Evolutionary conservation across 1,140 invertebrate genomes (phyloP).

Genomic region (Eueides isabella): DNA sequence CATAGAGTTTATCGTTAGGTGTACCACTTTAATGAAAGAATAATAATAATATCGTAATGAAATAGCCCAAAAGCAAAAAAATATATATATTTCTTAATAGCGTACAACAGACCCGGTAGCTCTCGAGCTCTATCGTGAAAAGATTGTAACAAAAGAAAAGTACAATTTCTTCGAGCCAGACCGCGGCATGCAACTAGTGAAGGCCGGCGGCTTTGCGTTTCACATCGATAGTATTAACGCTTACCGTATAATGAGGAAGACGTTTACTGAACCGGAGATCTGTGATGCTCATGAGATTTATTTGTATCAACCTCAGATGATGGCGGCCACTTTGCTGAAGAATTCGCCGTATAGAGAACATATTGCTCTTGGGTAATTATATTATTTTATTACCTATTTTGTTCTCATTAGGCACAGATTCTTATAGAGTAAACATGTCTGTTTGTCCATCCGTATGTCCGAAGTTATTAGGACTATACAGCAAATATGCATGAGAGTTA

Average conservation of each 20-base stretch:
- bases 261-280: conserved; percentile 84
- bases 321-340: conserved; percentile 82
- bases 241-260: conserved; percentile 84
- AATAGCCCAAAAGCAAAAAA: too few species aligned
- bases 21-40: too few species aligned
- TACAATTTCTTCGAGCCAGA: conserved; percentile 60
- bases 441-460: too few species aligned
- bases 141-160: conserved; percentile 59
- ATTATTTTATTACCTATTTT: too few species aligned
- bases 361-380: conserved; percentile 83
- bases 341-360: conserved; percentile 85
- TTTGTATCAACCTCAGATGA: conserved; percentile 82
- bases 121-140: conserved; percentile 80
- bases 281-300: conserved; percentile 84
- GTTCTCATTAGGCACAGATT: too few species aligned
- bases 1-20: too few species aligned
- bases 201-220: conserved; percentile 83
- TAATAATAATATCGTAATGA: too few species aligned
- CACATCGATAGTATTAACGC: conserved; percentile 84
- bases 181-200: conserved; percentile 67
- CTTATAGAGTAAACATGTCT: too few species aligned
- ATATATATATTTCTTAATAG: not conserved
- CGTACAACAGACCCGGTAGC: conserved; percentile 82
- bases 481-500: too few species aligned
- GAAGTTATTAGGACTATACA: too few species aligned